These are phyloP conservation scores for Canis aureus DNA, from an alignment of 2,113 vertebrate species.

Conservation along the genomic window DNA sequence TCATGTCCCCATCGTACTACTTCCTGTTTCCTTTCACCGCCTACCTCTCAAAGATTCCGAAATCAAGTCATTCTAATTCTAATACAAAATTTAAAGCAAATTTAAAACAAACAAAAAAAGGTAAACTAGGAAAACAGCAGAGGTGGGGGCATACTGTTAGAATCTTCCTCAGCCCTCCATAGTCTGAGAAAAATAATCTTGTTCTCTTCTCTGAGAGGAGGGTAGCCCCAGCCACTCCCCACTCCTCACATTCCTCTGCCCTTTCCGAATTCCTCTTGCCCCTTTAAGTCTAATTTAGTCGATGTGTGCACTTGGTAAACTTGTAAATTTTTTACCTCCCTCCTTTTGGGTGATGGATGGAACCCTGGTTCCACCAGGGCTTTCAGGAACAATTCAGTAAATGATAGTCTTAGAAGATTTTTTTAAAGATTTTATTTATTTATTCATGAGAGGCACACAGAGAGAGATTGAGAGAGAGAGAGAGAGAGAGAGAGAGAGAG, in stretches of 20 bases:
- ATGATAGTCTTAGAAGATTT: slow-evolving; percentile 8
- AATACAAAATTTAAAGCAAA: slow-evolving; percentile 39
- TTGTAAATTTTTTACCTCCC: not conserved
- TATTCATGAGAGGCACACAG: no score
- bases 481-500: no score
- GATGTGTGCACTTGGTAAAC: not conserved
- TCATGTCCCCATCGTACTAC: no score
- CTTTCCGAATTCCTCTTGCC: not conserved
- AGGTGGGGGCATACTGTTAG: not conserved
- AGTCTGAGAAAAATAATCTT: not conserved
- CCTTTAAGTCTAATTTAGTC: not conserved
- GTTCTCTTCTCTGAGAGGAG: not conserved
- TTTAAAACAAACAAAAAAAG: not conserved
- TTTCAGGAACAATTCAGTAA: slow-evolving; percentile 15
- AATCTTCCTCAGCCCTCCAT: not conserved
- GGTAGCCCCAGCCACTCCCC: not conserved
- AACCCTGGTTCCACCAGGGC: rapidly evolving
- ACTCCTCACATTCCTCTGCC: not conserved
- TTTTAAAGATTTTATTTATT: no score
- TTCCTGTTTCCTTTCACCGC: slow-evolving; percentile 14
- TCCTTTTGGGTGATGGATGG: not conserved
- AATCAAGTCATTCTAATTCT: not conserved
- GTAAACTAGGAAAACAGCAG: not conserved
- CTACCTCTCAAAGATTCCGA: not conserved
- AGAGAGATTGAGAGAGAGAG: no score